Evolutionary conservation across 2,797 vertebrate species (phyloP).

Genomic region (Ibycter americanus): DNA sequence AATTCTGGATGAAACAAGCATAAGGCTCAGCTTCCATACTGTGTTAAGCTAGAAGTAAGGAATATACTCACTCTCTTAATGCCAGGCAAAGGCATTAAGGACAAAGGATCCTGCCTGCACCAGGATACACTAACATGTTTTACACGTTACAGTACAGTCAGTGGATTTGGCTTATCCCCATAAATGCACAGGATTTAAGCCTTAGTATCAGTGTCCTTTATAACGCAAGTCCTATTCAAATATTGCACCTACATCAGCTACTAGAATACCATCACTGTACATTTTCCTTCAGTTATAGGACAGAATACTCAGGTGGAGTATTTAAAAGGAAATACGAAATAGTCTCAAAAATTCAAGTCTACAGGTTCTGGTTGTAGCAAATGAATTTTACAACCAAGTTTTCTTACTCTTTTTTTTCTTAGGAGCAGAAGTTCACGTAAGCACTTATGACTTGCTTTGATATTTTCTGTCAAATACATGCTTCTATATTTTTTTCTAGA

Average conservation of each 20-base stretch:
- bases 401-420: neutral
- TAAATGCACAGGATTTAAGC: neutral
- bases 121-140: neutral
- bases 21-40: neutral
- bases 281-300: neutral
- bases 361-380: neutral
- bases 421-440: neutral
- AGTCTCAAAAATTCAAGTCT: neutral
- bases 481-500: neutral
- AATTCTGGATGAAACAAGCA: neutral
- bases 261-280: neutral
- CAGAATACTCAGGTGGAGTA: neutral
- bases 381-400: neutral
- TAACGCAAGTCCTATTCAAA: neutral
- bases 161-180: neutral
- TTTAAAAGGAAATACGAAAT: neutral
- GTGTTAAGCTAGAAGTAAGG: neutral
- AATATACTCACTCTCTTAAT: neutral
- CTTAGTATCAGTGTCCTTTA: neutral
- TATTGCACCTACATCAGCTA: neutral
- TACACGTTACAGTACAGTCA: neutral
- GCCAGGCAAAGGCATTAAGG: neutral
- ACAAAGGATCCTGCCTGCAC: neutral
- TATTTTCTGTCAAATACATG: neutral
- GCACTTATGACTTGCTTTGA: neutral